Evolutionary conservation across 2,888 invertebrate genomes (phyloP), one percentile per base, ranked within the genome.

Genomic region (Entomobrya multifasciata): DNA sequence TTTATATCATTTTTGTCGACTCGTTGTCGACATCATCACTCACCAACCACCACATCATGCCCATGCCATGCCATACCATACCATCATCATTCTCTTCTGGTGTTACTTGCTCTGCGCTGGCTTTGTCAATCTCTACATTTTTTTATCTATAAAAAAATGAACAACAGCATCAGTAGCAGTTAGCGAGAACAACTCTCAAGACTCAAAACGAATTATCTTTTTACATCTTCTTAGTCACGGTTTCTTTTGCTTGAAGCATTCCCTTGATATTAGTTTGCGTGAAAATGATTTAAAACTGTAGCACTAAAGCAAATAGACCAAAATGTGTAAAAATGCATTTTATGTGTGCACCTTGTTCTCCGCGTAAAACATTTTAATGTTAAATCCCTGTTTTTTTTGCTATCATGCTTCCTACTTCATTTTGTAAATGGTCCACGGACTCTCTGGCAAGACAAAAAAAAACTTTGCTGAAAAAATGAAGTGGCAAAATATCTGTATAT

Each of bases 181-280:
- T 17, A n/a, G 36, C 3, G 17, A 36, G 15, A 47, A 30, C 65
- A 15, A 70, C 27, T 13, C n/a, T n/a, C n/a, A n/a, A n/a, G n/a
- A n/a, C n/a, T n/a, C n/a, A n/a, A n/a, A n/a, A n/a, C n/a, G 36
- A 36, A 72, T 72, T 72, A 25, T 72, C 72, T 80, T 79, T 65
- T 79, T 80, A 80, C 27, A 81, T n/a, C 41, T 67, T 72, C 77
- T 81, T 72, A 67, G 84, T 84, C 84, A 84, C 77, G 77, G 77
- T 84, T 84, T 67, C 84, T 76, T 77, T 83, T 36, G 8, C 65
- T 77, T 81, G 41, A 72, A 72, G 72, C 30, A 81, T 57, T 70
- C 55, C 67, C n/a, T n/a, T n/a, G n/a, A n/a, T n/a, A n/a, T n/a
- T n/a, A n/a, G n/a, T n/a, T 77, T 76, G 84, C 76, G 84, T 76